Percentiles rank a stretch among this genome's conserved stretches.
phyloP scores from a whole-genome alignment of 2,797 vertebrate species.

The Emys orbicularis region DNA sequence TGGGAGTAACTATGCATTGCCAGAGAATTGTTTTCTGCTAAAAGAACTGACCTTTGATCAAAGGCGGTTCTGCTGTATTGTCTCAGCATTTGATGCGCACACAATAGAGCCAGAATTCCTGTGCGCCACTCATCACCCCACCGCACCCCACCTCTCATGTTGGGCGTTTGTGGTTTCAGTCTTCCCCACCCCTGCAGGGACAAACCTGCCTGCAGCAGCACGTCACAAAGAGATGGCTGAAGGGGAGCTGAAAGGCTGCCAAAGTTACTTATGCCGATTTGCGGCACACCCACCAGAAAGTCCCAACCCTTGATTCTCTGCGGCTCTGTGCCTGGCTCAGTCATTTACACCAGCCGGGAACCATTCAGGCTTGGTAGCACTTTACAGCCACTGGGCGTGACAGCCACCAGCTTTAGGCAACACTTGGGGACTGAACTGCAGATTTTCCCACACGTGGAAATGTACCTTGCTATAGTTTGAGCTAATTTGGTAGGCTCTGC shows the following conservation, averaged over 20 bases:
- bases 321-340: rapidly evolving
- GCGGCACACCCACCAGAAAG: not conserved
- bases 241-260: not conserved
- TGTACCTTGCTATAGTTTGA: rapidly evolving
- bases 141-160: not conserved
- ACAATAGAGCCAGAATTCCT: rapidly evolving
- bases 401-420: not conserved
- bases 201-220: not conserved
- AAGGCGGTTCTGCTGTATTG: not conserved
- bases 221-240: not conserved
- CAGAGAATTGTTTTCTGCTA: not conserved
- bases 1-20: not conserved
- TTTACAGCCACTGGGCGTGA: not conserved
- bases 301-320: rapidly evolving
- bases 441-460: rapidly evolving
- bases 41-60: not conserved
- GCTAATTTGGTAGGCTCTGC: rapidly evolving
- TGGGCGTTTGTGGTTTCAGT: not conserved
- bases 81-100: not conserved
- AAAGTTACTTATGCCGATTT: not conserved
- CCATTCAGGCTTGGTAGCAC: not conserved
- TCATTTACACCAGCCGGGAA: not conserved
- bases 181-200: not conserved
- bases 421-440: rapidly evolving
- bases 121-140: not conserved